A percentile compares a stretch with the other conserved stretches of the same genome.
These are phyloP conservation scores for Diaphora mendica DNA, from an alignment of 2,888 invertebrate species.

Conservation along the genomic window DNA sequence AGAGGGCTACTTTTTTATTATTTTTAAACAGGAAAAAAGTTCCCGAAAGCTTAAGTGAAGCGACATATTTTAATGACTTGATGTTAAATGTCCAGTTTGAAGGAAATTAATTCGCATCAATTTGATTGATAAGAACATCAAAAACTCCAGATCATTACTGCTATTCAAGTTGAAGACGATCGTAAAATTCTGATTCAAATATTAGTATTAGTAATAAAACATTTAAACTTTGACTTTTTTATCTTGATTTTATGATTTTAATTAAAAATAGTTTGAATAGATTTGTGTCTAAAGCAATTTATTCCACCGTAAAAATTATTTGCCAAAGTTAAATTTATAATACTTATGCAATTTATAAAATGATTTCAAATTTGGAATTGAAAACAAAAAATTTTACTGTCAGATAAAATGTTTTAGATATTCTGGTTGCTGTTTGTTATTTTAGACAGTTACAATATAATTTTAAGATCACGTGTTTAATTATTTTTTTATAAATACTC, in stretches of 20 bases:
- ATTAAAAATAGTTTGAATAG: neutral
- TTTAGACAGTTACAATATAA: too few relatives aligned
- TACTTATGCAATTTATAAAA: neutral
- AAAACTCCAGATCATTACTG: conserved; percentile 1
- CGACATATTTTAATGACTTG: conserved; percentile 1
- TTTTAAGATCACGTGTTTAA: too few relatives aligned
- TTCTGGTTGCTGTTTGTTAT: neutral
- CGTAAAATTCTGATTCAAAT: conserved; percentile 14
- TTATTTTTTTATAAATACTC: too few relatives aligned
- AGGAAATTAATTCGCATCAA: conserved; percentile 8
- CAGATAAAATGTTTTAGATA: neutral
- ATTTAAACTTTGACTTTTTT: neutral
- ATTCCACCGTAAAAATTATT: neutral
- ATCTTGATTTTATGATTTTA: conserved; percentile 10
- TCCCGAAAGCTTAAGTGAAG: neutral
- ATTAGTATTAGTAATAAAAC: conserved; percentile 12
- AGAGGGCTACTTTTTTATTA: neutral
- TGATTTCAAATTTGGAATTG: neutral
- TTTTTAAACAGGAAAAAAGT: neutral
- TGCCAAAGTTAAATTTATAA: neutral
- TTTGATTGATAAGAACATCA: conserved; percentile 10
- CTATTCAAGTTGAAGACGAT: neutral
- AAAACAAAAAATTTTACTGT: neutral
- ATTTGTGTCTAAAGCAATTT: neutral
- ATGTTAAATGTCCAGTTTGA: neutral